These are phyloP conservation scores for Mus spretus DNA, from an alignment of 2,797 vertebrate genomes.

Conservation along the genomic window DNA sequence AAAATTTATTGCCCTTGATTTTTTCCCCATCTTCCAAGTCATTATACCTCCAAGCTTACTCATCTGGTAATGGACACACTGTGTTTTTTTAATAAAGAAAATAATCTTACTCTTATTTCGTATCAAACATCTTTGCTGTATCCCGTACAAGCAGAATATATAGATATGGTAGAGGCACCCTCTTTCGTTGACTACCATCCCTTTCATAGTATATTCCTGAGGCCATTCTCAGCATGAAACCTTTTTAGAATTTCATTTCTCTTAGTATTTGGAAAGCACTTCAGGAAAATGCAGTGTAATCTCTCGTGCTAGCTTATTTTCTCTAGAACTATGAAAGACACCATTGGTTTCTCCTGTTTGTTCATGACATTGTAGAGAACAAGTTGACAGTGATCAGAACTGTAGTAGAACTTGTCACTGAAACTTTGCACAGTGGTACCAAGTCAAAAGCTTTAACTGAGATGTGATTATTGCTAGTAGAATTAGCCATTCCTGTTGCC, in stretches of 20 bases:
- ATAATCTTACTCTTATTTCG: slow-evolving; percentile 38
- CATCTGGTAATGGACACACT: neutral
- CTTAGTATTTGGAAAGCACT: neutral
- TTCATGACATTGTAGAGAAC: slow-evolving; percentile 21
- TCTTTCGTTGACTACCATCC: neutral
- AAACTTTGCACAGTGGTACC: neutral
- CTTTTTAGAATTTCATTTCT: slow-evolving; percentile 43
- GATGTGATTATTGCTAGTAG: neutral
- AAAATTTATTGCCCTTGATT: neutral
- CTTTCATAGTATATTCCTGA: neutral
- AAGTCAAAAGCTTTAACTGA: neutral
- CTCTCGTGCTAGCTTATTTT: neutral
- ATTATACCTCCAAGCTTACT: neutral
- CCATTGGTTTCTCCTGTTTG: slow-evolving; percentile 27
- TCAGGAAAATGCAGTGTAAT: slow-evolving; percentile 41
- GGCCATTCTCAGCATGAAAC: neutral
- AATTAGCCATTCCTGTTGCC: slow-evolving; percentile 29
- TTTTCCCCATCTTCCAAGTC: slow-evolving; percentile 9
- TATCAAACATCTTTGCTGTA: neutral
- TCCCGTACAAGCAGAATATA: neutral
- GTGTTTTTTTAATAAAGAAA: slow-evolving; percentile 20
- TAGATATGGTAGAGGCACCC: neutral
- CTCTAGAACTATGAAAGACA: neutral
- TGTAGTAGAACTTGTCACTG: neutral
- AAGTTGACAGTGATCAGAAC: slow-evolving; percentile 25